Base-by-base conservation (phyloP, 2,113 vertebrate genomes). In the Probosciger aterrimus region DNA sequence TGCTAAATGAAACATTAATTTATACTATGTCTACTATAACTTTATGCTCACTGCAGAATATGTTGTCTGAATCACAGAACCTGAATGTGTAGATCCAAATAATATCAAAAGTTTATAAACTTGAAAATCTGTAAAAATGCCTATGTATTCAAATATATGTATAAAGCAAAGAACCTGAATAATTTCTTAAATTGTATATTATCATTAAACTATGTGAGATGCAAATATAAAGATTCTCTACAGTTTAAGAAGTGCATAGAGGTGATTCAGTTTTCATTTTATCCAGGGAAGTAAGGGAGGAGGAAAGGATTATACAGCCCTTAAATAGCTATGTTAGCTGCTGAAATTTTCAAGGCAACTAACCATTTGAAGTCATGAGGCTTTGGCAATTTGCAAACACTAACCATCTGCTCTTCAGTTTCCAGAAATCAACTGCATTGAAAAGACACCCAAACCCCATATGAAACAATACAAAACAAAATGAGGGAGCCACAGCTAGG, bases 301-400 rank as follows among this genome's bases (percentile, higher is more conserved):
- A 62, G 20, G 19, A 44, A 70, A 75, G 24, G 17, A 71, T 47
- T 52, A 49, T 7, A 60, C 24, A 81, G 46, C 20, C 65, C 57
- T 93, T 78, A 78, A 83, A 94, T 31, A 90, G 39, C 39, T 81
- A 7, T 17, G 33, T 63, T 81, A 81, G 52, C 74, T 78, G 35
- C 47, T 96, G 57, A 75, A 4, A 88, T 92, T 86, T 92, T 92
- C 69, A 91, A 95, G 68, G 52, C 80, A 93, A 44, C 86, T 75
- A 67, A 90, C 50, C 62, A 41, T 59, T 84, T 88, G 76, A 93
- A 94, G 74, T 91, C 71, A 90, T 0, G 0, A 69, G 67, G 84
- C 49, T 90, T 82, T 86, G 87, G 82, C 85, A 96, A 95, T 95
- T 96, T 96, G 74, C 94, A 96, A 94, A 95, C 93, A 91, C 46